These are phyloP conservation scores for Lontra canadensis DNA, from an alignment of 2,113 vertebrate species.

Conservation along the genomic window DNA sequence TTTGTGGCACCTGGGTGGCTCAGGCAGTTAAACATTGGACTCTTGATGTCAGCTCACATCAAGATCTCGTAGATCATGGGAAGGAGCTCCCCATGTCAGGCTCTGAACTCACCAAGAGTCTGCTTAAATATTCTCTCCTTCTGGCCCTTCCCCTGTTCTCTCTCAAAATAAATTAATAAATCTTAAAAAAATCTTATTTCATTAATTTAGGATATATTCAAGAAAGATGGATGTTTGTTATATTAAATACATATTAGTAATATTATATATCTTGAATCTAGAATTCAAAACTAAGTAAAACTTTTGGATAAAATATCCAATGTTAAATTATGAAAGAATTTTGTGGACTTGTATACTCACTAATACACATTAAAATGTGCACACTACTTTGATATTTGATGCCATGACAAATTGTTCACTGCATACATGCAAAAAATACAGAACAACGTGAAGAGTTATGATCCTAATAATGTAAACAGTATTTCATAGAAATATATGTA, in stretches of 20 bases:
- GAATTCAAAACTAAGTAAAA: background rate
- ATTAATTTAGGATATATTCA: background rate
- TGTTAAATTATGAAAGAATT: slow-evolving; percentile 10
- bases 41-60: background rate
- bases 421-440: background rate
- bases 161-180: background rate
- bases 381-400: background rate
- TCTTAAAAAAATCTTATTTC: background rate
- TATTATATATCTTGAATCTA: background rate
- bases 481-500: background rate
- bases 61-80: background rate
- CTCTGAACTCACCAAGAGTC: background rate
- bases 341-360: background rate
- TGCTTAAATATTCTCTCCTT: background rate
- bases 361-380: background rate
- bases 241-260: background rate
- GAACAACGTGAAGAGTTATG: background rate
- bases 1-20: background rate
- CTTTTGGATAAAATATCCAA: slow-evolving; percentile 6
- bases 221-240: background rate
- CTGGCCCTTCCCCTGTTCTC: background rate
- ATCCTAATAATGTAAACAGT: background rate
- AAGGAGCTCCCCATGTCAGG: background rate
- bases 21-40: background rate
- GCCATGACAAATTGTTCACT: background rate